These are phyloP conservation scores for Caenorhabditis remanei DNA, from an alignment of 1,140 invertebrate genomes.

Conservation along the genomic window DNA sequence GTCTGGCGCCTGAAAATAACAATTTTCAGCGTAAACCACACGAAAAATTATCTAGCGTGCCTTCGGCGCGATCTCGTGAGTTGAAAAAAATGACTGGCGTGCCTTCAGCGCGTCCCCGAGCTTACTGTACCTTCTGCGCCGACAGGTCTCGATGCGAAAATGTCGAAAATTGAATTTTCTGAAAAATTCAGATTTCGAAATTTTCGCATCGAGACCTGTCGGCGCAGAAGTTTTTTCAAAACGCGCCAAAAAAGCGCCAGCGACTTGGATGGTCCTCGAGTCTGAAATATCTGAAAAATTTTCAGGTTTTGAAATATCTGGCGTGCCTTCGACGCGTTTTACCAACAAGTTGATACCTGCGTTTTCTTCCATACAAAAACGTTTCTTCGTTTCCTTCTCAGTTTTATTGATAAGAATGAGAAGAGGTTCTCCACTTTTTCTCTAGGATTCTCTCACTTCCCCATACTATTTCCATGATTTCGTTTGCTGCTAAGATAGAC, in stretches of 20 bases:
- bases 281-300: too few relatives aligned
- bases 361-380: neutral
- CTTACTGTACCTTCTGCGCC: neutral
- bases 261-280: too few relatives aligned
- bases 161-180: too few relatives aligned
- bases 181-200: neutral
- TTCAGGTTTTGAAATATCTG: too few relatives aligned
- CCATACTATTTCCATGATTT: neutral
- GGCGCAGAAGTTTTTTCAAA: conserved; percentile 4
- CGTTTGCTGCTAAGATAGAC: conserved; percentile 47
- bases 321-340: too few relatives aligned
- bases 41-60: too few relatives aligned
- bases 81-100: too few relatives aligned
- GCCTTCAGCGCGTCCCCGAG: too few relatives aligned
- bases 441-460: neutral
- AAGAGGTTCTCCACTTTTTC: neutral
- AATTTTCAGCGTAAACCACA: too few relatives aligned
- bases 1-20: too few relatives aligned
- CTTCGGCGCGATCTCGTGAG: too few relatives aligned
- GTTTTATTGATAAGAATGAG: neutral
- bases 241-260: too few relatives aligned
- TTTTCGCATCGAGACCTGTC: conserved; percentile 1
- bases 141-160: neutral
- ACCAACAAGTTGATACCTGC: neutral
- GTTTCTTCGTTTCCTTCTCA: neutral